Evolutionary conservation across 2,888 invertebrate genomes (phyloP), one percentile per base, ranked within the genome.

Genomic region (Idaea biselata): DNA sequence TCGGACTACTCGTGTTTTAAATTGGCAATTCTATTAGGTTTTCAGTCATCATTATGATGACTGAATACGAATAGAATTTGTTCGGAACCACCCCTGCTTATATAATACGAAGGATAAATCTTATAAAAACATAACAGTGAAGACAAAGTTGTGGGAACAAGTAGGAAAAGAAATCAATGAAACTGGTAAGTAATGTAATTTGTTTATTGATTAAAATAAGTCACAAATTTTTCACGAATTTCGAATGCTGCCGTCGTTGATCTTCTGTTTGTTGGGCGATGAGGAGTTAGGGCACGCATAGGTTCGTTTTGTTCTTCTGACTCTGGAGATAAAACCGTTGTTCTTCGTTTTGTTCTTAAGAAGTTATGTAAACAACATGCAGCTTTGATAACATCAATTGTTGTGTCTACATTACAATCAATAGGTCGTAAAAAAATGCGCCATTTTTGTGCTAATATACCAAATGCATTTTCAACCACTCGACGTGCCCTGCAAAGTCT

Each of bases 391-490:
- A 68, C 61, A 57, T 66, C 53, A 59, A 63, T 58, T 31, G 58
- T 62, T 44, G 57, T 68, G 55, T 68, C 65, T n/a, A 66, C 64
- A 64, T 55, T 33, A 58, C 58, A 56, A 56, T 67, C 55, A 18
- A 66, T 60, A 44, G 64, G 63, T 32, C 56, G 57, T 11, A 32
- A 6, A 63, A 63, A 69, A 18, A 65, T 44, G 18, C 63, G 58
- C 62, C 62, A 70, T 66, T 66, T 68, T 54, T 59, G 33, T 32
- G 58, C 31, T 32, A 58, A 53, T 18, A 64, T 63, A 16, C 67
- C 67, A 58, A 69, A 68, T 25, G 65, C 58, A 58, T 60, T 69
- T 60, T 68, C 66, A 55, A 66, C 63, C 14, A 69, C 61, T 16
- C 69, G 63, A 55, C 67, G 55, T 56, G 66, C 67, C 33, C 66